Conservation (phyloP, 2,888 invertebrate species). For the Amblyteles armatorius region DNA sequence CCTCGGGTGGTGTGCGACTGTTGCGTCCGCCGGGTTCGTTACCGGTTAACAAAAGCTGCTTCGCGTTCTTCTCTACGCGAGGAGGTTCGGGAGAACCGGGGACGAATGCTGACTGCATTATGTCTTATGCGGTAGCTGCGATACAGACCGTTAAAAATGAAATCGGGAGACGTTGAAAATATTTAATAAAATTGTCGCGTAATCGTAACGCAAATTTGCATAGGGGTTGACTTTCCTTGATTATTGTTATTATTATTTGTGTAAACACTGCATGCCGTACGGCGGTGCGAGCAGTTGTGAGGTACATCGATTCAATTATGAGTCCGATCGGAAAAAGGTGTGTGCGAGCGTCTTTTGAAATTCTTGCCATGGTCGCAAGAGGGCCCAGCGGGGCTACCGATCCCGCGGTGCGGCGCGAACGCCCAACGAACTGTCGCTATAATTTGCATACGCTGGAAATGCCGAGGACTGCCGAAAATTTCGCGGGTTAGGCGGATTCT, state of each 20-base stretch:
- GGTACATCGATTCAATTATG: constrained; percentile 60
- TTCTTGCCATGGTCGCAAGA: constrained; percentile 41
- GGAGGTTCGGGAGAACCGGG: constrained; percentile 14
- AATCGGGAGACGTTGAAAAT: constrained; percentile 13
- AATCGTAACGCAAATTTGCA: constrained; percentile 81
- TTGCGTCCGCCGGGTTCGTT: constrained; percentile 53
- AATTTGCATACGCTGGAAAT: constrained; percentile 63
- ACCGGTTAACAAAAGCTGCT: constrained; percentile 46
- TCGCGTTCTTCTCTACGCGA: neutral
- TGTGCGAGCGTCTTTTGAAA: constrained; percentile 61
- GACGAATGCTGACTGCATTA: neutral
- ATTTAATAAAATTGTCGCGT: neutral
- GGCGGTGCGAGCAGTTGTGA: constrained; percentile 15
- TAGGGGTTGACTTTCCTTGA: constrained; percentile 74
- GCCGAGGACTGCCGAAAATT: constrained; percentile 37
- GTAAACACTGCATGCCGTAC: neutral
- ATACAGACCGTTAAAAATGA: constrained; percentile 19
- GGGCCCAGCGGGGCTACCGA: constrained; percentile 48
- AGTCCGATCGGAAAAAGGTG: constrained; percentile 42
- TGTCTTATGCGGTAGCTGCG: neutral
- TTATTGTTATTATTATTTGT: constrained; percentile 50
- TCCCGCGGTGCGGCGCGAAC: constrained; percentile 50
- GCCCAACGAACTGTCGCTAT: constrained; percentile 45
- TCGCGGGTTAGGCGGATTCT: constrained; percentile 22
- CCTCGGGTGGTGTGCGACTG: constrained; percentile 63